Evolutionary conservation across 2,113 vertebrate species (phyloP), one percentile per base, ranked within the genome.

Genomic region (Pampusana beccarii): DNA sequence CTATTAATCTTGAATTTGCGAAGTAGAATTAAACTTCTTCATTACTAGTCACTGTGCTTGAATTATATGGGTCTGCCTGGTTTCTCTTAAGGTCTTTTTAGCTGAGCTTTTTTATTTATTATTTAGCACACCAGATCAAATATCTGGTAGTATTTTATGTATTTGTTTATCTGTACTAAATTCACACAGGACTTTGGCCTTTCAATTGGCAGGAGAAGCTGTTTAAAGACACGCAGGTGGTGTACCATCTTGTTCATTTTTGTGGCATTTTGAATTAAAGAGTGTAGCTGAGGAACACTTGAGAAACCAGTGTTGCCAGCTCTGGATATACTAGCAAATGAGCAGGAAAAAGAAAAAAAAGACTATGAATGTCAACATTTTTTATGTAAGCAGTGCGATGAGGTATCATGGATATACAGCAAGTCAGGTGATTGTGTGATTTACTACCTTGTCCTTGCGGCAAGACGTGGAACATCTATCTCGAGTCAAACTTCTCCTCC

Each of bases 11-110:
- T 82, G 90, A 93, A 61, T 95, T 94, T 96, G 42, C 82, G 62
- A 82, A 60, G 86, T 79, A 58, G 71, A 81, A 95, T 93, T 85
- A 66, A 86, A 83, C 83, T 97, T 96, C 95, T 94, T 58, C 95
- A 94, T 97, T 97, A 54, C 86, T 96, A 65, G 96, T 96, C 96
- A 86, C 96, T 94, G 61, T 88, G 96, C 94, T 93, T 95, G 78
- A 97, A 93, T 96, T 64, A 25, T 65, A 53, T 96, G 92, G 92
- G 93, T 97, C 91, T 95, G 96, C 96, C 96, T 97, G 94, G 57
- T 90, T 85, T 98, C 97, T 97, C 97, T 98, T 98, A 97, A 97
- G 94, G 71, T 88, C 97, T 74, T 98, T 97, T 94, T 97, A 97
- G 96, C 83, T 79, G 75, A 97, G 93, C 96, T 94, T 96, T 97